These are phyloP conservation scores for Diploptera punctata DNA, from an alignment of 2,888 invertebrate species.

Conservation along the genomic window DNA sequence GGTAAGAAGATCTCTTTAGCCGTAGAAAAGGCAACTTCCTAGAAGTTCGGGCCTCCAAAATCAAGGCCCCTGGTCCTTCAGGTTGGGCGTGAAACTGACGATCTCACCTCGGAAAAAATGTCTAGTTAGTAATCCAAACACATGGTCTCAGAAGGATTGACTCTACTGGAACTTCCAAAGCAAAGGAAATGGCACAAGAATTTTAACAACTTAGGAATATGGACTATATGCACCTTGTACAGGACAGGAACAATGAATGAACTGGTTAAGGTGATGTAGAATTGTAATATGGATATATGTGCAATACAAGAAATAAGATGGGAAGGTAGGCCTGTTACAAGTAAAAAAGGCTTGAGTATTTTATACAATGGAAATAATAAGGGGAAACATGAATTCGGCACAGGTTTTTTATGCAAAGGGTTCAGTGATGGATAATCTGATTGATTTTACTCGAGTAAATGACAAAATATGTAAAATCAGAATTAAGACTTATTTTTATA, in stretches of 20 bases:
- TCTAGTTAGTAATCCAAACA: neutral
- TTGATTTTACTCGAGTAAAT: neutral
- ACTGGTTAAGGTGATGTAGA: neutral
- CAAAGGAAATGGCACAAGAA: neutral
- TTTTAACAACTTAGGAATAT: neutral
- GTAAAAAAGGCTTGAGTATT: neutral
- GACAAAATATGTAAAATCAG: neutral
- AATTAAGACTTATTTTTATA: neutral
- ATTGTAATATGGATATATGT: neutral
- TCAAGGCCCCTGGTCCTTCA: neutral
- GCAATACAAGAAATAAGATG: neutral
- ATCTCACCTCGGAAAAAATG: neutral
- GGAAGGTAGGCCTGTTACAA: neutral
- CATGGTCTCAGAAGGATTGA: neutral
- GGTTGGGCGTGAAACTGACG: too few species aligned
- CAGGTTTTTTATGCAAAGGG: neutral
- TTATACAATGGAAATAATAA: conserved; percentile 13
- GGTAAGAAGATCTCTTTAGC: too few species aligned
- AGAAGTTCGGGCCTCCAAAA: neutral
- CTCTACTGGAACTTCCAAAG: neutral
- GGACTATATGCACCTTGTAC: neutral
- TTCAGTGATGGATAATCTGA: neutral
- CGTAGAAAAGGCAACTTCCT: neutral
- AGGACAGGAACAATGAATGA: neutral
- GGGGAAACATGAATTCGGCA: neutral